A percentile compares a stretch with the other conserved stretches of the same genome.
Evolutionary conservation across 1,140 invertebrate species (phyloP).

Genomic region (Neomicropteryx cornuta): DNA sequence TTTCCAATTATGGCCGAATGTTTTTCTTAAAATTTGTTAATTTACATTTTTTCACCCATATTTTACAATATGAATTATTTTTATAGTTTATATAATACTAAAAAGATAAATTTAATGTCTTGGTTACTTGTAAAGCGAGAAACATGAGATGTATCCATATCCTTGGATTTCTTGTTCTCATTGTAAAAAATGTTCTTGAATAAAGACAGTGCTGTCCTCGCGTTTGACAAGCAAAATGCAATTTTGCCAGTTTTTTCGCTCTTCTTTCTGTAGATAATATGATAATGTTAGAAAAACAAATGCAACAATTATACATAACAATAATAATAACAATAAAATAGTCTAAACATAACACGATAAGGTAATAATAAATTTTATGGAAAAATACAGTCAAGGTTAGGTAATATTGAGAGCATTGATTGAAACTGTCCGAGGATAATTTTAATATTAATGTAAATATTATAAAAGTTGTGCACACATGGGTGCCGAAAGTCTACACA

Average conservation of each 20-base stretch:
- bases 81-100: no score
- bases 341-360: background rate
- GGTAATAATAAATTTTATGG: background rate
- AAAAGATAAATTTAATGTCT: conserved; percentile 4
- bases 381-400: conserved; percentile 2
- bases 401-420: no score
- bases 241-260: conserved; percentile 73
- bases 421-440: no score
- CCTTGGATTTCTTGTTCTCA: conserved; percentile 76
- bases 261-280: conserved; percentile 52
- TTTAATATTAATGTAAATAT: no score
- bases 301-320: background rate
- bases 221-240: conserved; percentile 83
- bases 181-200: conserved; percentile 69
- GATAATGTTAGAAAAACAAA: conserved; percentile 3
- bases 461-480: no score
- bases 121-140: conserved; percentile 67
- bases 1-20: no score
- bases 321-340: conserved; percentile 1
- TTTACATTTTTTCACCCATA: no score
- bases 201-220: conserved; percentile 84
- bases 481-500: no score
- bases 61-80: no score
- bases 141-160: conserved; percentile 96
- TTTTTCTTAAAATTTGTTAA: no score